phyloP scores from a whole-genome alignment of 2,888 invertebrate species.

The Leptothorax acervorum region DNA sequence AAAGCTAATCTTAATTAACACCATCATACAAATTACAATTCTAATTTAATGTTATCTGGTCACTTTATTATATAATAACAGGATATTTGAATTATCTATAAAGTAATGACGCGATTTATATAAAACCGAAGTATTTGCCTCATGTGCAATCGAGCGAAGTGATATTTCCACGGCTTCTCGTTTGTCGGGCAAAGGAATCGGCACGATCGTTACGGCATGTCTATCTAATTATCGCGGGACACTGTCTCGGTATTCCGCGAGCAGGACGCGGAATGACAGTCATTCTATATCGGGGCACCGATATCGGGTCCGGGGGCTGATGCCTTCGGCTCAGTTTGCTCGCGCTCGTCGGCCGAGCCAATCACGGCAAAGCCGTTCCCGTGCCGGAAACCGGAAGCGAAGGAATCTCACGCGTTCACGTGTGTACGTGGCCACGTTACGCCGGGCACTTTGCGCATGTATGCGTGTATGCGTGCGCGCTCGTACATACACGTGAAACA shows the following conservation, averaged over 20 bases:
- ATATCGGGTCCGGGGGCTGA: slow-evolving; percentile 58
- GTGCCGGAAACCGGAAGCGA: slow-evolving; percentile 83
- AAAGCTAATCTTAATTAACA: slow-evolving; percentile 9
- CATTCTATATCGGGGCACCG: slow-evolving; percentile 74
- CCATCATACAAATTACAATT: background rate
- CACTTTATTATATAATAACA: background rate
- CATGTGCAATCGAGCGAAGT: background rate
- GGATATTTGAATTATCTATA: background rate
- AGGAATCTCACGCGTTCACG: slow-evolving; percentile 80
- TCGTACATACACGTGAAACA: slow-evolving; percentile 31
- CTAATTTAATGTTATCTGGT: background rate
- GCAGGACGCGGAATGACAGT: slow-evolving; percentile 67
- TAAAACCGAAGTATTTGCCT: background rate
- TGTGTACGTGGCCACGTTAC: slow-evolving; percentile 64
- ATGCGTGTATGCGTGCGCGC: slow-evolving; percentile 67
- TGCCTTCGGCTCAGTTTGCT: slow-evolving; percentile 65
- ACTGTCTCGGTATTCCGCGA: slow-evolving; percentile 59
- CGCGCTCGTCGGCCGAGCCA: slow-evolving; percentile 73
- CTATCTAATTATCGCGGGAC: slow-evolving; percentile 72
- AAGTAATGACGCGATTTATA: background rate
- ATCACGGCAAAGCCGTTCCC: slow-evolving; percentile 80
- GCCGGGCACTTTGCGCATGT: slow-evolving; percentile 48
- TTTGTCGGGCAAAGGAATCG: slow-evolving; percentile 30
- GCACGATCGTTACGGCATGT: slow-evolving; percentile 5
- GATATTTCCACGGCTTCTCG: background rate